A percentile compares a stretch with the other conserved stretches of the same genome.
Evolutionary conservation across 2,113 vertebrate genomes (phyloP).

Genomic region (Coreoperca whiteheadi): DNA sequence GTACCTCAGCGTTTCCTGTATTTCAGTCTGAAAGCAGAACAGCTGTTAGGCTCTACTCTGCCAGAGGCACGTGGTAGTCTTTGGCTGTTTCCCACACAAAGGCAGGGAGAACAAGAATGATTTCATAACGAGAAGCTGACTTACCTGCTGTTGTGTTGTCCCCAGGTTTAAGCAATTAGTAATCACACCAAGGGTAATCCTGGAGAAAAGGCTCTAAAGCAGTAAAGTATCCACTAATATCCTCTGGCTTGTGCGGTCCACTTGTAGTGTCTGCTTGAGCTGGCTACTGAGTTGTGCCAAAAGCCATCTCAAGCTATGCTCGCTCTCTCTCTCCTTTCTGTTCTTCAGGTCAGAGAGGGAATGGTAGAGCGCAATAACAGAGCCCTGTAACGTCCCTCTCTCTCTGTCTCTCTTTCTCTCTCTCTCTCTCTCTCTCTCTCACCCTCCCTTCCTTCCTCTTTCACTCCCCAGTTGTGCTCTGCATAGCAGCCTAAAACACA

Average conservation of each 20-base stretch:
- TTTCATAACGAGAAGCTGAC: constrained; percentile 8
- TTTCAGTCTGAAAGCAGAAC: constrained; percentile 23
- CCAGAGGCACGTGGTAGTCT: not conserved
- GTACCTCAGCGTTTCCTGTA: constrained; percentile 25
- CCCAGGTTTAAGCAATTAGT: constrained; percentile 53
- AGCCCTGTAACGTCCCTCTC: constrained; percentile 63
- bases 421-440: constrained; percentile 47
- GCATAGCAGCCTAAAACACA: constrained; percentile 58
- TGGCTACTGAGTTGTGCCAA: constrained; percentile 57
- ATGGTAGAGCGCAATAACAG: constrained; percentile 67
- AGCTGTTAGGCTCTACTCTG: constrained; percentile 30
- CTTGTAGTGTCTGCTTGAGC: constrained; percentile 45
- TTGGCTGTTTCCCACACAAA: not conserved
- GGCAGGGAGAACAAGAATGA: not conserved
- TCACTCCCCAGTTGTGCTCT: constrained; percentile 55
- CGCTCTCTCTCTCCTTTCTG: constrained; percentile 44
- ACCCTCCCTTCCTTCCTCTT: constrained; percentile 22
- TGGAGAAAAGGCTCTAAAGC: constrained; percentile 12
- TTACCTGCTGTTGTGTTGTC: constrained; percentile 62
- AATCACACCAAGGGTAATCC: constrained; percentile 53
- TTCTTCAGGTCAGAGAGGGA: constrained; percentile 71
- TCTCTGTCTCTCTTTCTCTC: constrained; percentile 24
- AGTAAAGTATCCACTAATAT: constrained; percentile 53
- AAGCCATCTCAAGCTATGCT: constrained; percentile 64
- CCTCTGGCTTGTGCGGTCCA: constrained; percentile 56